phyloP scores from a whole-genome alignment of 2,113 vertebrate genomes.

The Rhombomys opimus region DNA sequence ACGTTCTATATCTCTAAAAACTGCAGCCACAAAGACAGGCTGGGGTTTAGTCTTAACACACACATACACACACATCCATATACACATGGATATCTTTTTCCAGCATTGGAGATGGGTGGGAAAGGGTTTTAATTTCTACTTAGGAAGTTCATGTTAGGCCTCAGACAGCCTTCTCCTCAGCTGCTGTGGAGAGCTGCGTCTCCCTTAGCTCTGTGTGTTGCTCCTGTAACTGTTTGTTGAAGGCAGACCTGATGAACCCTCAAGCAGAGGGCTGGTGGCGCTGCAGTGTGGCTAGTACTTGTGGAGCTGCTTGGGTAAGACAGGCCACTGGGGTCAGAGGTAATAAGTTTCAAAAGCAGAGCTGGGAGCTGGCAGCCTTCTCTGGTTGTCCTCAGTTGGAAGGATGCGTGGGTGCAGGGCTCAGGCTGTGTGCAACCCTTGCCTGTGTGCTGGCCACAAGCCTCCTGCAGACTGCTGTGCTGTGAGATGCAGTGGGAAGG shows the following conservation, averaged over 20 bases:
- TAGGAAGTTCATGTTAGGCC: conserved; percentile 6
- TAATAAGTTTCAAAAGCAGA: conserved; percentile 20
- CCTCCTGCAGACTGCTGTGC: not conserved
- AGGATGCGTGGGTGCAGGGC: not conserved
- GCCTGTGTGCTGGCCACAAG: not conserved
- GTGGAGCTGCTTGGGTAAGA: conserved; percentile 27
- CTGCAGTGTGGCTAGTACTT: conserved; percentile 44
- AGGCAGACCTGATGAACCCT: not conserved
- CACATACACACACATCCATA: not conserved
- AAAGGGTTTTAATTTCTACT: not conserved
- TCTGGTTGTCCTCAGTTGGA: not conserved
- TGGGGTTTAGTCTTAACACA: not conserved
- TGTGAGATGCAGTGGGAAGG: not conserved
- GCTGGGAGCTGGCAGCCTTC: not conserved
- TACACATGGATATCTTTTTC: not conserved
- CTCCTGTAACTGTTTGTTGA: not conserved
- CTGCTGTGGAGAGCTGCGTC: conserved; percentile 37
- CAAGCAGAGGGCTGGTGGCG: conserved; percentile 7
- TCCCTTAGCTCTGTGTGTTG: conserved; percentile 13
- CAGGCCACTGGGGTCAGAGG: not conserved
- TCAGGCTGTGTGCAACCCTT: not conserved
- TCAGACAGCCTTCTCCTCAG: conserved; percentile 44
- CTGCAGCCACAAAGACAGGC: conserved; percentile 8
- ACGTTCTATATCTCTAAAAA: conserved; percentile 47
- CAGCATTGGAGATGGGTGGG: not conserved